A percentile compares a stretch with the other conserved stretches of the same genome.
Evolutionary conservation across 2,797 vertebrate species (phyloP).

Genomic region (Emydoidea blandingii): DNA sequence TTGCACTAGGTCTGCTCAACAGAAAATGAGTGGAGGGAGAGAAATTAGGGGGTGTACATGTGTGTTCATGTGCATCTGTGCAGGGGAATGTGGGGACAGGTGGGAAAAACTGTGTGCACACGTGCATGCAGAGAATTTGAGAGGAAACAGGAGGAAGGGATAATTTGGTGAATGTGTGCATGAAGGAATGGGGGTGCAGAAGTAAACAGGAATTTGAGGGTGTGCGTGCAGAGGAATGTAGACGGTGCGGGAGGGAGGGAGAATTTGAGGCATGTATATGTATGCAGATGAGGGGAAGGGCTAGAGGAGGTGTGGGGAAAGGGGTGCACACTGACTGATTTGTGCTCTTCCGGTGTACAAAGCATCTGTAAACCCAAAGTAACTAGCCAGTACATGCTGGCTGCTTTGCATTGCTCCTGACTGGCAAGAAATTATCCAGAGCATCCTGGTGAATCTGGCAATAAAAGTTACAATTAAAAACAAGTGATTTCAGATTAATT

Average conservation of each 20-base stretch:
- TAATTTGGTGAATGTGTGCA: background rate
- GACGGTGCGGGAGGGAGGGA: conserved; percentile 31
- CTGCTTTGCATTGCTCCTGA: background rate
- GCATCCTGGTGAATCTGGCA: background rate
- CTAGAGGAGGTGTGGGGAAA: background rate
- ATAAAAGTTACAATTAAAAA: background rate
- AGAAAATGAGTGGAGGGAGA: background rate
- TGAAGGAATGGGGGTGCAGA: conserved; percentile 38
- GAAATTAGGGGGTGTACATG: background rate
- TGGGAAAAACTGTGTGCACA: background rate
- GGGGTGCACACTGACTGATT: background rate
- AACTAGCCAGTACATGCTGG: background rate
- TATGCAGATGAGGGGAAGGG: conserved; percentile 20
- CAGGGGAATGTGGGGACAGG: background rate
- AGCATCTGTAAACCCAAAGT: background rate
- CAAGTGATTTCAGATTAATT: background rate
- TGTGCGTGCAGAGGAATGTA: background rate
- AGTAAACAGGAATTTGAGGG: conserved; percentile 69
- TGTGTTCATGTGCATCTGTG: background rate
- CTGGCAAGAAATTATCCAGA: background rate
- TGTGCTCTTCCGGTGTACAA: background rate
- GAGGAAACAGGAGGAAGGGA: background rate
- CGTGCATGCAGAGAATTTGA: background rate
- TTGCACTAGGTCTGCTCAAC: background rate
- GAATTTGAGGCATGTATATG: conserved; percentile 22